Base-by-base conservation (phyloP, 2,113 vertebrate species). In the Lagopus muta region DNA sequence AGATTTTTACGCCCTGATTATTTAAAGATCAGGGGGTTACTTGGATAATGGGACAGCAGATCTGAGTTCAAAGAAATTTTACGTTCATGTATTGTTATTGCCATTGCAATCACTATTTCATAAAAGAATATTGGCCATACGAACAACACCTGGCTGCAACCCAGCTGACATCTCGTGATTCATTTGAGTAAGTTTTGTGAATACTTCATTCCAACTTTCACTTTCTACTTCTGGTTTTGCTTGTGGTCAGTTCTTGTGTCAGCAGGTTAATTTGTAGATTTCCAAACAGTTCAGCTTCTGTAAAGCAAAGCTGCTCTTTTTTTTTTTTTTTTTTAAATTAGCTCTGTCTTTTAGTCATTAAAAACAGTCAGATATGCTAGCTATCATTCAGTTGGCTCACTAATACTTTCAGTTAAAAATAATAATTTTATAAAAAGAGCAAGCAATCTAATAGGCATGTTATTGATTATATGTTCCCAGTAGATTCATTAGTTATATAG, bases 141-240 rank as follows among this genome's bases (percentile, higher is more conserved):
- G 62, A n/a, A 45, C 71, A 67, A 64, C 45, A 82, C 8, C 32
- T 82, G 74, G 24, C 67, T 94, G 75, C 36, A 86, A 42, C 30
- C 94, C n/a, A 40, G 36, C 27, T 65, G 72, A 40, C 73, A 34
- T 57, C 30, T 88, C 6, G 1, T 82, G 86, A 92, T n/a, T 81
- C 13, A 6, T 13, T 54, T 11, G 38, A 64, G 27, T 88, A 80
- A 75, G 52, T 78, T 52, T 81, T 65, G 28, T 88, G 65, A 65
- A 40, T 12, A 2, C 73, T 88, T 89, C 52, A 90, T 40, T 20
- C 28, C 1, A 3, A 13, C 18, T 79, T 91, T 64, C 4, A 24
- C 70, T 91, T 90, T 82, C 42, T 88, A 58, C 27, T 90, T 92
- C n/a, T 86, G 43, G 18, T 83, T 95, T 95, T 94, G 47, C 43